Percentiles rank a stretch among this genome's conserved stretches.
These are phyloP conservation scores for Cliona cf. orientalis DNA, from an alignment of 37 sponge, comb jelly and placozoan species.

Conservation along the genomic window DNA sequence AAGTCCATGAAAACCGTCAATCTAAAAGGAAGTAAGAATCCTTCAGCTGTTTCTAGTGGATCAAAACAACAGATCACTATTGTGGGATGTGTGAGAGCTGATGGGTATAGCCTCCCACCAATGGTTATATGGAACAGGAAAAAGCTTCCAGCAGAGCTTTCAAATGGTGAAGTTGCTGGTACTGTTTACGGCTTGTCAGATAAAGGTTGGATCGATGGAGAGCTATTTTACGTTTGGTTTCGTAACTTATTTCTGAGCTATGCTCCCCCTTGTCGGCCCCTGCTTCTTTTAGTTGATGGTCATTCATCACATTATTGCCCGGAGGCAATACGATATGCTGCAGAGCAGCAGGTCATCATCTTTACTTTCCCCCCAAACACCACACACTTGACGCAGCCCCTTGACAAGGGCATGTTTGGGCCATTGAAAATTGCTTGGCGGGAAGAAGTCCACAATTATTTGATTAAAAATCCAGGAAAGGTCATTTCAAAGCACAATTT, in stretches of 20 bases:
- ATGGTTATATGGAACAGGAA: slow-evolving; percentile 49
- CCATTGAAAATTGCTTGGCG: slow-evolving; percentile 54
- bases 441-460: slow-evolving; percentile 26
- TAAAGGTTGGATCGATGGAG: slow-evolving; percentile 53
- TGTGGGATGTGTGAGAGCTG: slow-evolving; percentile 54
- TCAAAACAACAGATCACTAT: slow-evolving; percentile 62
- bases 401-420: slow-evolving; percentile 61
- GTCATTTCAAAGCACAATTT: slow-evolving; percentile 31
- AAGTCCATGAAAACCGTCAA: slow-evolving; percentile 9
- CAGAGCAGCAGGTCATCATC: slow-evolving; percentile 34
- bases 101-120: slow-evolving; percentile 49
- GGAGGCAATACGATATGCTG: slow-evolving; percentile 34
- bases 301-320: slow-evolving; percentile 70
- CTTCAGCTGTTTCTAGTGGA: neutral
- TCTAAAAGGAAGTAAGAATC: neutral
- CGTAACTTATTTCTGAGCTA: slow-evolving; percentile 14
- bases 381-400: slow-evolving; percentile 71
- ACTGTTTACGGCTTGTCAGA: slow-evolving; percentile 59
- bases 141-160: neutral
- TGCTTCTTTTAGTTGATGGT: slow-evolving; percentile 74
- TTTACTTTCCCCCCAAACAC: slow-evolving; percentile 72
- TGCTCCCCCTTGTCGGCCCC: slow-evolving; percentile 39
- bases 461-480: slow-evolving; percentile 26
- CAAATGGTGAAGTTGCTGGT: slow-evolving; percentile 58
- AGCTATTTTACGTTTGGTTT: slow-evolving; percentile 68